Base-by-base conservation (phyloP, 2,113 vertebrate species). In the Daboia siamensis region DNA sequence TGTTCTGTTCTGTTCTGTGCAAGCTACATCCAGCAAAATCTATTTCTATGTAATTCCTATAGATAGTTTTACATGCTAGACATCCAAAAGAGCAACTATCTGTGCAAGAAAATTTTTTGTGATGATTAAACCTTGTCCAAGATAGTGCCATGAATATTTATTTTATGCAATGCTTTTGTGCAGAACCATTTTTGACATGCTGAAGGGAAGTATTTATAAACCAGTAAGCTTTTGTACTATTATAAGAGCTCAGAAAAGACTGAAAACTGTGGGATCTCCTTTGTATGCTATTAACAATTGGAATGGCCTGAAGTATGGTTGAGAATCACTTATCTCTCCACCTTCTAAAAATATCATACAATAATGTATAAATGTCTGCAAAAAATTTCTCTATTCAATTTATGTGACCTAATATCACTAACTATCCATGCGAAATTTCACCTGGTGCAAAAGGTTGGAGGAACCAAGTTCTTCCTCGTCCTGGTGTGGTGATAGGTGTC, bases 401-500 rank as follows among this genome's bases (percentile, higher is more conserved):
- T 39, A 80, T 39, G 39, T 80, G 88, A 90, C 61, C 96, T 59
- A 89, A 86, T 56, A 59, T 48, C 88, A 90, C 86, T 92, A 94
- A 92, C 88, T 95, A 94, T 93, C 94, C 91, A 93, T 91, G 74
- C 24, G 86, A 96, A 86, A 95, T 94, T 96, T 98, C 97, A 99
- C 99, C 99, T 98, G 98, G 98, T 96, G 98, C 99, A 95, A 99
- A 99, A 10, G 99, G 99, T 96, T 99, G 99, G 86, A 99, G 98
- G 98, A 99, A 99, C 99, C 99, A 99, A 92, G 98, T 98, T 92
- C 98, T 98, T 24, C 98, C 99, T 93, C 98, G 97, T 93, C 98
- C 99, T 5, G 98, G 97, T 96, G 98, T 98, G 91, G 97, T 97
- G 92, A 97, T 98, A 95, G 97, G 97, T 90, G 98, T 97, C 88